Evolutionary conservation across 2,797 vertebrate genomes (phyloP), one percentile per base, ranked within the genome.

Genomic region (Coregonus sp.): DNA sequence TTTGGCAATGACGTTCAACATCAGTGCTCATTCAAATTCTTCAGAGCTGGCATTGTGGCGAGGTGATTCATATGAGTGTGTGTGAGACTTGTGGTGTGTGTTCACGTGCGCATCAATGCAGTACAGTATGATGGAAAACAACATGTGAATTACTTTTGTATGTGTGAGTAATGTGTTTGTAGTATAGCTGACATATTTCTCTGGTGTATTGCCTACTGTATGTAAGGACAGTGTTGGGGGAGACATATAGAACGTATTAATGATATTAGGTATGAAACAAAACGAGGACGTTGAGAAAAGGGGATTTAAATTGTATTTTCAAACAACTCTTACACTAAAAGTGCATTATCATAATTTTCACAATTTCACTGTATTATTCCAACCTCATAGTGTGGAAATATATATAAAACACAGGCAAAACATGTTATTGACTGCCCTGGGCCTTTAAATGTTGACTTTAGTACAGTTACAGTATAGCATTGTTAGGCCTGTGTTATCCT

Each of bases 171-270:
- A 51, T 59, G 78, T 78, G 82, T 71, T 11, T 20, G 52, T 75
- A 4, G 18, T 73, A 29, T 25, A 71, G 72, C 76, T 75, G 77
- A 56, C 79, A 67, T 63, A 54, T 66, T 66, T 50, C 12, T 61
- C 0, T 51, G 37, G 16, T 20, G 31, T 63, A 29, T 16, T 51
- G 51, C 4, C 35, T 71, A 76, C 16, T 5, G 33, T 52, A 80
- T 72, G 70, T 59, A 63, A 71, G 5, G 29, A 11, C 11, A 68
- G 61, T 5, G 3, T 67, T 54, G 11, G 4, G 0, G 50, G 78
- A 75, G 63, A n/a, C 40, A 52, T 2, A 31, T 31, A 47, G 56
- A 25, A n/a, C 18, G 5, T 56, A 29, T 16, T 52, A 25, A 56
- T 15, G 14, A 9, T 25, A 47, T 47, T 47, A 12, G n/a, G 37